phyloP scores from a whole-genome alignment of 2,797 vertebrate species.

The Prunella strophiata region DNA sequence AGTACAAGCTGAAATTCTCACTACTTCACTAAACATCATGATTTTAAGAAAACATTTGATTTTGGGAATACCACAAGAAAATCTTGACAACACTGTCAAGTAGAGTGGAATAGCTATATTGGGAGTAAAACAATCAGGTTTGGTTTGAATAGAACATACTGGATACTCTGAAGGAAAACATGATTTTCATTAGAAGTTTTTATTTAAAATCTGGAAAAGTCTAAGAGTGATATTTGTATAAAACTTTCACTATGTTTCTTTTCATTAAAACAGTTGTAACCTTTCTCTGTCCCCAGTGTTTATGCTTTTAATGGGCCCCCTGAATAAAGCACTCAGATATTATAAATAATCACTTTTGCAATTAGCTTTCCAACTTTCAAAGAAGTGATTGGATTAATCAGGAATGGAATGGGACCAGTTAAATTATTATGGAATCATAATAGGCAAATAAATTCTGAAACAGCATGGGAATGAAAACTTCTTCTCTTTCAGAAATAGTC shows the following conservation, averaged over 20 bases:
- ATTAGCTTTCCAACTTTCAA: constrained; percentile 51
- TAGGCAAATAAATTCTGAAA: constrained; percentile 56
- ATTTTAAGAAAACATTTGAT: constrained; percentile 19
- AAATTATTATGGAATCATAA: constrained; percentile 10
- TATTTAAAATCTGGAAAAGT: constrained; percentile 38
- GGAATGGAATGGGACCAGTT: neutral
- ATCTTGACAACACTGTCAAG: neutral
- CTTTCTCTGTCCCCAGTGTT: constrained; percentile 41
- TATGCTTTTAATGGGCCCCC: constrained; percentile 24
- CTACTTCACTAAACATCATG: neutral
- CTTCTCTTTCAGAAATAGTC: neutral
- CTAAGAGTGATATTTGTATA: constrained; percentile 46
- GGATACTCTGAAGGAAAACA: neutral
- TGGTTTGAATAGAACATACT: neutral
- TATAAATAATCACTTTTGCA: constrained; percentile 60
- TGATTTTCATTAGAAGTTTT: constrained; percentile 34
- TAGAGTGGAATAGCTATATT: neutral
- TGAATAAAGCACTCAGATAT: constrained; percentile 43
- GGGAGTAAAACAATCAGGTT: neutral
- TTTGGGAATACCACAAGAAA: neutral
- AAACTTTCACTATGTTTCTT: constrained; percentile 34
- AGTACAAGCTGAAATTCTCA: neutral
- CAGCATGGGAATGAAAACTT: constrained; percentile 19
- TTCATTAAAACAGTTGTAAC: constrained; percentile 47
- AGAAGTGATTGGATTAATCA: constrained; percentile 15